phyloP scores from a whole-genome alignment of 2,888 invertebrate species.

The Parnassius mnemosyne region DNA sequence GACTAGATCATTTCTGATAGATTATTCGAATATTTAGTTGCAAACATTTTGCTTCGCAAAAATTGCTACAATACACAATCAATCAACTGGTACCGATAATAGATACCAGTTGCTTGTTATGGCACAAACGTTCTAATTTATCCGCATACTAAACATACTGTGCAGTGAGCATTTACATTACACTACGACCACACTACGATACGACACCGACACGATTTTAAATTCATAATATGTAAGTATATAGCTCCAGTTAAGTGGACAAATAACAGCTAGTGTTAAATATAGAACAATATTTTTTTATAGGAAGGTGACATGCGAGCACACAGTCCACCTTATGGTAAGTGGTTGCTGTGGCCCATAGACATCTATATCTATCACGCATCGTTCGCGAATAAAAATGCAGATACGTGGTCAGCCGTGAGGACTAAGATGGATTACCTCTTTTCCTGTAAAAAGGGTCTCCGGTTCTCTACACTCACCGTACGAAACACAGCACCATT shows the following conservation, averaged over 20 bases:
- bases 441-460: too few species aligned
- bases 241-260: neutral
- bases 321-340: too few species aligned
- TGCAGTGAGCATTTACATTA: constrained; percentile 2
- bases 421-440: too few species aligned
- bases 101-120: constrained; percentile 31
- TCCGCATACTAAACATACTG: constrained; percentile 21
- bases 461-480: too few species aligned
- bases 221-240: neutral
- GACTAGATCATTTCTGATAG: constrained; percentile 1
- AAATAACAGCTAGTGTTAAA: too few species aligned
- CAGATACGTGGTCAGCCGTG: too few species aligned
- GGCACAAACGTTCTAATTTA: constrained; percentile 25
- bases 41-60: constrained; percentile 7
- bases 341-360: too few species aligned
- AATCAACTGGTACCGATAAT: constrained; percentile 4
- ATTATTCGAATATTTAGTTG: constrained; percentile 8
- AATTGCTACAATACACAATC: constrained; percentile 12
- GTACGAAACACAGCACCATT: too few species aligned
- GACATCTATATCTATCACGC: too few species aligned
- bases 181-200: neutral
- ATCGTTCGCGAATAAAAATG: too few species aligned
- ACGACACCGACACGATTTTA: constrained; percentile 12
- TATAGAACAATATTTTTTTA: too few species aligned
- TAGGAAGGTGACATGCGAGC: too few species aligned